A percentile compares a stretch with the other conserved stretches of the same genome.
Conservation (phyloP, 2,888 invertebrate genomes). For the Bugulina stolonifera region DNA sequence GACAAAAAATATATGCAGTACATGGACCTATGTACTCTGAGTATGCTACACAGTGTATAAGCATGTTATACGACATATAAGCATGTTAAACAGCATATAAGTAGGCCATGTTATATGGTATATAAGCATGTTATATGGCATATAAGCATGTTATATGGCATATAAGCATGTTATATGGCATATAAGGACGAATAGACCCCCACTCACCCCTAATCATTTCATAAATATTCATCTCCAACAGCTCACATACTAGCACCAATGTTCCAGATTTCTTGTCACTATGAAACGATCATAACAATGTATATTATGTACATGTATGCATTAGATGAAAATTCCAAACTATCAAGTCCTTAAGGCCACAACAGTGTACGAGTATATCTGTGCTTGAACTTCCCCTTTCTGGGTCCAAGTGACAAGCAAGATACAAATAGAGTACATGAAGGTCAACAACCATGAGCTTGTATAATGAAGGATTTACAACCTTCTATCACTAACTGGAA, state of each 20-base stretch:
- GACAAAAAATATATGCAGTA: too few species aligned
- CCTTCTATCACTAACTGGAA: too few species aligned
- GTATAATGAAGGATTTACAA: too few species aligned
- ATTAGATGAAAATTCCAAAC: neutral
- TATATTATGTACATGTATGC: neutral
- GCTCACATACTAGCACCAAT: conserved; percentile 62
- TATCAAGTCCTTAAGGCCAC: too few species aligned
- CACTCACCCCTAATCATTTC: conserved; percentile 59
- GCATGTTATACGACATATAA: neutral
- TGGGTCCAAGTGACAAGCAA: too few species aligned
- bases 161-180: neutral
- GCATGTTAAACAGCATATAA: neutral
- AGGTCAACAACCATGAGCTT: too few species aligned
- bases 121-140: neutral
- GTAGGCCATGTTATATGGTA: neutral
- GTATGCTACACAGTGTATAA: neutral
- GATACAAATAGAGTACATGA: too few species aligned
- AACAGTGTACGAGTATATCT: too few species aligned
- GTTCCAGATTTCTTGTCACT: conserved; percentile 61
- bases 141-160: neutral
- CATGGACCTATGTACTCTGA: too few species aligned
- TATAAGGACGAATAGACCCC: neutral
- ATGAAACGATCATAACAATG: conserved; percentile 31
- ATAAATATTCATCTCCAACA: conserved; percentile 68
- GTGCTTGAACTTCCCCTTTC: too few species aligned